Percentiles rank a stretch among this genome's conserved stretches.
Conservation (phyloP, 1,140 invertebrate genomes). For the Teleogryllus occipitalis region DNA sequence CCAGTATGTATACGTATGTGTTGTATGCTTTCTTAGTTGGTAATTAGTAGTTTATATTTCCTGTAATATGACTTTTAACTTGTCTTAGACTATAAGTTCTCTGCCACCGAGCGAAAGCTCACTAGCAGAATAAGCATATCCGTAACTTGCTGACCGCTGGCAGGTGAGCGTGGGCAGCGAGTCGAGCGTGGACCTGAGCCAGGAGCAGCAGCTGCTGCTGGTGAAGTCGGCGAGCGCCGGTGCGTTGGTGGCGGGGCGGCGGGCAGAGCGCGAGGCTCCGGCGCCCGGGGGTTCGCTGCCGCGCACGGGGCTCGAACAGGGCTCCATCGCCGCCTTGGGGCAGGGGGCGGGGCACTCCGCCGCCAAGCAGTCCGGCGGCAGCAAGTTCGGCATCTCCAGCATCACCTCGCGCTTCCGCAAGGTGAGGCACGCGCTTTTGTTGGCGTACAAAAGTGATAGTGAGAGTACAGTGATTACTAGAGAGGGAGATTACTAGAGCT, state of each 20-base stretch:
- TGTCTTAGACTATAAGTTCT: too few species aligned
- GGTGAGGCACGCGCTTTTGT: too few species aligned
- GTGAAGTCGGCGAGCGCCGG: slow-evolving; percentile 61
- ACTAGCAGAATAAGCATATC: too few species aligned
- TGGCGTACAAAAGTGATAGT: too few species aligned
- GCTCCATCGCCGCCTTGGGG: slow-evolving; percentile 10
- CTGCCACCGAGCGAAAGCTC: too few species aligned
- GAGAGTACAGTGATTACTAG: too few species aligned
- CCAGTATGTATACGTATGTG: too few species aligned
- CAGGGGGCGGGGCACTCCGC: not conserved
- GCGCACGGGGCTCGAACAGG: slow-evolving; percentile 24
- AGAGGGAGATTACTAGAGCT: too few species aligned
- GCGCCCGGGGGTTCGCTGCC: slow-evolving; percentile 33
- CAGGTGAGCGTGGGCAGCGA: slow-evolving; percentile 46
- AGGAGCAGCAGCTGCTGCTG: slow-evolving; percentile 29
- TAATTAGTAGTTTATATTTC: too few species aligned
- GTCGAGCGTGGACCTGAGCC: slow-evolving; percentile 35
- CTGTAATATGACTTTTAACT: too few species aligned
- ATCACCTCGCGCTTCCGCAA: slow-evolving; percentile 55
- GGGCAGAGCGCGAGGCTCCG: not conserved
- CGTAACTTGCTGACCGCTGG: too few species aligned
- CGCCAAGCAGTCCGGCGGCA: slow-evolving; percentile 17
- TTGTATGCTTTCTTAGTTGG: too few species aligned
- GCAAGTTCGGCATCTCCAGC: slow-evolving; percentile 46
- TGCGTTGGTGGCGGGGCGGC: slow-evolving; percentile 54